A percentile compares a stretch with the other conserved stretches of the same genome.
Conservation (phyloP, 92 coral and sea anemone genomes). For the Epizoanthus rinbou region DNA sequence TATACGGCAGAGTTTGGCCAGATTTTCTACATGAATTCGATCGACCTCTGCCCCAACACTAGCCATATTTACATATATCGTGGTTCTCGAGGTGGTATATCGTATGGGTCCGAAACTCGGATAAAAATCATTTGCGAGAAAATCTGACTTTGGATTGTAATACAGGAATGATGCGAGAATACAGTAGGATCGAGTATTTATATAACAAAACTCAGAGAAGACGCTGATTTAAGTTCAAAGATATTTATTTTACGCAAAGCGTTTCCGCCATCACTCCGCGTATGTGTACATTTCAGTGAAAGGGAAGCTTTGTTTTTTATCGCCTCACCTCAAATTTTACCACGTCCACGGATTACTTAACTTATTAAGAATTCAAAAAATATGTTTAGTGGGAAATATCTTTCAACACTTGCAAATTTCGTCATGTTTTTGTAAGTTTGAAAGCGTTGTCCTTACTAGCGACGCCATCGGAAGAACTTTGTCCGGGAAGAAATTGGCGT, state of each 20-base stretch:
- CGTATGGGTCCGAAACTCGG: slow-evolving; percentile 24
- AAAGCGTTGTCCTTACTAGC: slow-evolving; percentile 7
- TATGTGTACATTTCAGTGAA: slow-evolving; percentile 25
- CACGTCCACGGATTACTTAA: slow-evolving; percentile 24
- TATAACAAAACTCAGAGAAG: slow-evolving; percentile 39
- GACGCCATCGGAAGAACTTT: too few relatives aligned
- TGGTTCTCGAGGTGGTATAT: slow-evolving; percentile 16
- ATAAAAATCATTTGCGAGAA: slow-evolving; percentile 33
- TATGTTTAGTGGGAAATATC: slow-evolving; percentile 28
- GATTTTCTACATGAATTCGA: slow-evolving; percentile 32
- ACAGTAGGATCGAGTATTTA: background rate
- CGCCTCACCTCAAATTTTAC: slow-evolving; percentile 33
- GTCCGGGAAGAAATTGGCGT: too few relatives aligned
- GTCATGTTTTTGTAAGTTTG: too few relatives aligned
- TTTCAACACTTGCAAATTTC: slow-evolving; percentile 26
- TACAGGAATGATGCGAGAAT: slow-evolving; percentile 18
- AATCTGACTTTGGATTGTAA: background rate
- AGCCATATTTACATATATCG: slow-evolving; percentile 34
- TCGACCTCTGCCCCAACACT: slow-evolving; percentile 21
- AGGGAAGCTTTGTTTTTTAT: background rate
- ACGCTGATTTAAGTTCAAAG: slow-evolving; percentile 32
- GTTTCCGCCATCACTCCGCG: slow-evolving; percentile 24
- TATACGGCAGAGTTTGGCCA: slow-evolving; percentile 25
- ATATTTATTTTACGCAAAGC: slow-evolving; percentile 32
- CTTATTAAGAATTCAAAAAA: slow-evolving; percentile 35